Base-by-base conservation (phyloP, 1,140 invertebrate genomes). In the Ridgeia piscesae region DNA sequence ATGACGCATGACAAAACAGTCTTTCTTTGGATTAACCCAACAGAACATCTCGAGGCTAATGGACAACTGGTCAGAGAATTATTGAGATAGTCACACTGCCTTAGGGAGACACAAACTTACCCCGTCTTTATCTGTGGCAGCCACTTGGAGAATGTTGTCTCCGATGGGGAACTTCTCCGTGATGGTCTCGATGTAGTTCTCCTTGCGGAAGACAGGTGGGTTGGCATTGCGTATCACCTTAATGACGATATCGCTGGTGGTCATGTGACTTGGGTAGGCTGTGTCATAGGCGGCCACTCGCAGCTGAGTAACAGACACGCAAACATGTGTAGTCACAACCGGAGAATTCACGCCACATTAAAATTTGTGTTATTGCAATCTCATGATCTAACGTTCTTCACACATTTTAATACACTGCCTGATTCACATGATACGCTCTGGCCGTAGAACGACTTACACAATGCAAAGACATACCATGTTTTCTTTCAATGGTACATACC, bases 101-200 rank as follows among this genome's bases (percentile, higher is more conserved):
- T 0, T 9, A 90, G 14, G 34, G 17, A 90, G 35, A n/a, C 27
- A 31, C 34, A 21, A 34, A 90, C 89, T 90, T 58, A 94, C 94
- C 93, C 93, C 89, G 98, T 97, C 96, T 97, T 97, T 94, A 94
- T 95, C 95, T 88, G 92, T 93, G 14, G 94, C 94, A 31, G 14
- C 50, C 0, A 95, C 50, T 34, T 94, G 94, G 2, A 95, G 92
- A 9, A 95, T 90, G 77, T 91, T 92, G 89, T 94, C 35, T 14
- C 94, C 94, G 34, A 94, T 90, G 9, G 93, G 33, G 89, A 93
- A 94, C 34, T 93, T 95, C 91, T 96, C 95, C 14, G 93, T 93
- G 34, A 95, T 94, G 0, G 89, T 93, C 35, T 48, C 77, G 4
- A 91, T 77, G 92, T 95, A 95, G 8, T 21, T 91, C 1, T 35